These are phyloP conservation scores for Cyprinella venusta DNA, from an alignment of 2,797 vertebrate species.

Conservation along the genomic window DNA sequence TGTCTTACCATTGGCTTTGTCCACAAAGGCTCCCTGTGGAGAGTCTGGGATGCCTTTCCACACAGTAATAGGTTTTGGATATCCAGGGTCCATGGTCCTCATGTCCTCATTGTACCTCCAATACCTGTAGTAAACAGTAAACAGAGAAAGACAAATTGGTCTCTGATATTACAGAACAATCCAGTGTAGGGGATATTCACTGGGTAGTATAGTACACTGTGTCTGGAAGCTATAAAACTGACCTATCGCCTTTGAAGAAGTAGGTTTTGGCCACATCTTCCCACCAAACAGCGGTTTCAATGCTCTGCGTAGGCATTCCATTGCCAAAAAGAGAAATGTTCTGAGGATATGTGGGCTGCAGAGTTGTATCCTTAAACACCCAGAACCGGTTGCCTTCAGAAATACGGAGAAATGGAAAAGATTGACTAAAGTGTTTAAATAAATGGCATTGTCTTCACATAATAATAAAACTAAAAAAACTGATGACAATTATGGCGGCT, in stretches of 20 bases:
- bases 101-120: constrained; percentile 92
- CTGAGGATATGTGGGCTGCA: constrained; percentile 96
- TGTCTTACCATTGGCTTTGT: constrained; percentile 86
- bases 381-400: constrained; percentile 92
- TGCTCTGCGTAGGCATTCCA: constrained; percentile 93
- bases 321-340: constrained; percentile 93
- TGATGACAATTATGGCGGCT: neutral
- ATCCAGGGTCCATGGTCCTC: constrained; percentile 88
- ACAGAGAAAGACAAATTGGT: neutral
- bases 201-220: neutral
- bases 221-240: constrained; percentile 62
- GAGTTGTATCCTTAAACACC: constrained; percentile 97
- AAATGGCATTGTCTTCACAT: neutral
- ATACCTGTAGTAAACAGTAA: constrained; percentile 75
- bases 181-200: neutral
- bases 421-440: neutral
- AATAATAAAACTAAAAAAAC: neutral
- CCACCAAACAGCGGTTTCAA: constrained; percentile 99
- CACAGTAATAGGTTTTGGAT: constrained; percentile 88
- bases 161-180: constrained; percentile 1
- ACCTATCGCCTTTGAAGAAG: constrained; percentile 99
- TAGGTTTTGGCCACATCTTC: constrained; percentile 98
- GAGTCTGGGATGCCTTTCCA: constrained; percentile 91
- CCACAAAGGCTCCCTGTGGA: constrained; percentile 89
- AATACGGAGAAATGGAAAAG: constrained; percentile 38